Conservation (phyloP, 2,797 vertebrate species). For the Phrynocephalus forsythii region DNA sequence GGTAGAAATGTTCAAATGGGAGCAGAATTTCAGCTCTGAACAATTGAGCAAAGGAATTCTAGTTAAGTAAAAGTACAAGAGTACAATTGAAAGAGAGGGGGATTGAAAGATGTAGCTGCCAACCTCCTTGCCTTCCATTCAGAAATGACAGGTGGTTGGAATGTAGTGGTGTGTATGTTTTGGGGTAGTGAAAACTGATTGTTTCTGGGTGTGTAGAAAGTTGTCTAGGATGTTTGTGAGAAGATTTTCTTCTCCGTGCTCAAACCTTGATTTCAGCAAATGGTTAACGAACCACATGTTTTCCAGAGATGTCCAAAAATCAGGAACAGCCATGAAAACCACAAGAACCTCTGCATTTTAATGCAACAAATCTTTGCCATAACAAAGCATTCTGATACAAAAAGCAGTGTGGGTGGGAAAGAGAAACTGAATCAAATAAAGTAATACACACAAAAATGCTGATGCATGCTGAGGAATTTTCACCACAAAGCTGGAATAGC, state of each 20-base stretch:
- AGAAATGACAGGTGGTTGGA: conserved; percentile 25
- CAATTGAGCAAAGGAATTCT: no score
- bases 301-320: conserved; percentile 18
- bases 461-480: conserved; percentile 65
- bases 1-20: no score
- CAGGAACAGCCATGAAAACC: conserved; percentile 10
- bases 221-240: conserved; percentile 34
- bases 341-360: conserved; percentile 57
- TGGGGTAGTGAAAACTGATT: conserved; percentile 33
- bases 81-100: conserved; percentile 48
- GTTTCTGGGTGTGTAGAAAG: conserved; percentile 43
- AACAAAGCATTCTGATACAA: conserved; percentile 25
- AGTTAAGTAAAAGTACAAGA: no score
- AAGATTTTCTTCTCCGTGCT: conserved; percentile 53
- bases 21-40: no score
- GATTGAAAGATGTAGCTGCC: conserved; percentile 54
- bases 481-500: conserved; percentile 72
- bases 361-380: background rate
- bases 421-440: conserved; percentile 52
- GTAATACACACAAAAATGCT: conserved; percentile 25
- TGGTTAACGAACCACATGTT: conserved; percentile 67
- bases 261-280: conserved; percentile 61
- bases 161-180: conserved; percentile 15
- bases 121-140: conserved; percentile 36
- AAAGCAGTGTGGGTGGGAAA: conserved; percentile 41